These are phyloP conservation scores for Metacarcinus magister DNA, from an alignment of 2,888 invertebrate species.

Conservation along the genomic window DNA sequence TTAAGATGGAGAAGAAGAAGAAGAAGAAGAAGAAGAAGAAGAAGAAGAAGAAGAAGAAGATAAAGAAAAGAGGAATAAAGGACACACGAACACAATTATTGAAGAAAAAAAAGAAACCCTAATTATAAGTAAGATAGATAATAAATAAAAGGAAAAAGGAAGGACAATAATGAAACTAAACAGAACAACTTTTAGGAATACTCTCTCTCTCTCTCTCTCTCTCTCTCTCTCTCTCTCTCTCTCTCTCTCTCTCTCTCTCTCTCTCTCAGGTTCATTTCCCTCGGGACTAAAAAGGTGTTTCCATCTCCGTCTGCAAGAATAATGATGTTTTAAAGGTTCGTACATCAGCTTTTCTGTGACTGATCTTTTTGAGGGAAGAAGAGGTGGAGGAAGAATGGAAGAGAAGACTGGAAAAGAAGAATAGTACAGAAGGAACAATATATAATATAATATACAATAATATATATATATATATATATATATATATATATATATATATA, in stretches of 20 bases:
- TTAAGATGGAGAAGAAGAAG: no score
- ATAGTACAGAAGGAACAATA: no score
- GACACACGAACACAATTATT: no score
- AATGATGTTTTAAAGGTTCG: background rate
- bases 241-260: constrained; percentile 48
- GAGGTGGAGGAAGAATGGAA: background rate
- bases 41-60: background rate
- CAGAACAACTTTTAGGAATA: background rate
- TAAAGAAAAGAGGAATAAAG: background rate
- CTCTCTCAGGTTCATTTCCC: background rate
- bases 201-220: background rate
- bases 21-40: no score
- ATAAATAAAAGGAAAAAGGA: no score
- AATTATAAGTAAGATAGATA: no score
- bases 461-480: no score
- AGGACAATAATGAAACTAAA: no score
- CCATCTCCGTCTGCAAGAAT: background rate
- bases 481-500: no score
- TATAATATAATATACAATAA: no score
- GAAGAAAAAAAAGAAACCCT: no score
- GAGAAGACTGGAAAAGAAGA: background rate
- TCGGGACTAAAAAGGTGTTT: constrained; percentile 21
- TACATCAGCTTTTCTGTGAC: constrained; percentile 1
- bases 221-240: constrained; percentile 36
- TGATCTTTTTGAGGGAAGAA: background rate